Evolutionary conservation across 2,888 invertebrate genomes (phyloP).

Genomic region (Eilema griseolum): DNA sequence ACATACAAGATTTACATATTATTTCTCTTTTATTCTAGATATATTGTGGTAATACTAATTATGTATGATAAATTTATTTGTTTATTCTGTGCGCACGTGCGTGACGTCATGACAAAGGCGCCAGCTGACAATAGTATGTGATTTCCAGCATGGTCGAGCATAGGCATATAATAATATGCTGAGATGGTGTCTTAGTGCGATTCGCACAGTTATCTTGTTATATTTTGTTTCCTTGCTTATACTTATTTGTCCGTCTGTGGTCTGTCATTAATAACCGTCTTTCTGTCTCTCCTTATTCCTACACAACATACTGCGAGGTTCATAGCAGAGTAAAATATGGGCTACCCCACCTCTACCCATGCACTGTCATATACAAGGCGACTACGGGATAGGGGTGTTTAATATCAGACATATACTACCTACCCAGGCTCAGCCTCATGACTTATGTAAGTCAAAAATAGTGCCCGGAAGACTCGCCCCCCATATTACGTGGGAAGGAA

Average conservation of each 20-base stretch:
- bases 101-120: neutral
- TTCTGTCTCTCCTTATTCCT: neutral
- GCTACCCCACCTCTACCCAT: too few species aligned
- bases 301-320: too few species aligned
- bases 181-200: neutral
- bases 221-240: neutral
- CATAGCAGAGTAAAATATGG: too few species aligned
- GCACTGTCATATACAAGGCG: too few species aligned
- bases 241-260: too few species aligned
- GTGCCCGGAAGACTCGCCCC: too few species aligned
- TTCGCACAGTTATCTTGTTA: neutral
- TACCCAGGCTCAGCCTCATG: too few species aligned
- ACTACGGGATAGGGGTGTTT: too few species aligned
- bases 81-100: constrained; percentile 1
- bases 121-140: neutral
- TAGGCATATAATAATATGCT: neutral
- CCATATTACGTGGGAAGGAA: too few species aligned
- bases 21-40: neutral
- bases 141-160: neutral
- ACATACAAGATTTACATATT: neutral
- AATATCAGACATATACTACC: too few species aligned
- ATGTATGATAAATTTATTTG: neutral
- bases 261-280: neutral
- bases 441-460: too few species aligned
- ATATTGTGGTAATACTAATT: neutral